phyloP scores from a whole-genome alignment of 1,140 invertebrate species.

The Octopus sinensis region DNA sequence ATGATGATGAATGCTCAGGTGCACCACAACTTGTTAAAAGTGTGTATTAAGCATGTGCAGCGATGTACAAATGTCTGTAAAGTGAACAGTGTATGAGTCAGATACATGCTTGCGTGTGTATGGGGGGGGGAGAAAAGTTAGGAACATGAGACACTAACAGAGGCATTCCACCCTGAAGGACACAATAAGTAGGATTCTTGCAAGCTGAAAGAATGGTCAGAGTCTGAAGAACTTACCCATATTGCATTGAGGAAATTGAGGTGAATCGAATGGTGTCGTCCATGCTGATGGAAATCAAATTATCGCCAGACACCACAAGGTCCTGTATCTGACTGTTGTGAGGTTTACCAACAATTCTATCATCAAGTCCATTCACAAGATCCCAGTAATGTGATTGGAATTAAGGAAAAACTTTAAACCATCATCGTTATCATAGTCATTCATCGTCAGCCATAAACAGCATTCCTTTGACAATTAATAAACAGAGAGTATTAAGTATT shows the following conservation, averaged over 20 bases:
- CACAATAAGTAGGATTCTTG: no score
- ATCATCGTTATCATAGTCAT: background rate
- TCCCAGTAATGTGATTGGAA: slow-evolving; percentile 70
- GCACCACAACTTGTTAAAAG: no score
- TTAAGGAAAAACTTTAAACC: slow-evolving; percentile 29
- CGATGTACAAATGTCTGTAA: no score
- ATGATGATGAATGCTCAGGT: no score
- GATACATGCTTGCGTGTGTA: no score
- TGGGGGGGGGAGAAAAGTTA: no score
- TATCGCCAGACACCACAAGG: slow-evolving; percentile 69
- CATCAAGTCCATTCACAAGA: slow-evolving; percentile 72
- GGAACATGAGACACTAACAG: no score
- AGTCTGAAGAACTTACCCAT: slow-evolving; percentile 58
- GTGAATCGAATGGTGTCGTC: slow-evolving; percentile 82
- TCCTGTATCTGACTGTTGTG: slow-evolving; percentile 94
- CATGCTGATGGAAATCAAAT: slow-evolving; percentile 82
- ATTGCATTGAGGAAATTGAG: slow-evolving; percentile 66
- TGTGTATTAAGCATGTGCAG: no score
- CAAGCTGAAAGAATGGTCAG: no score
- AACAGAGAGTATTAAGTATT: background rate
- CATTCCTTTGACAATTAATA: background rate
- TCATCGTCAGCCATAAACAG: background rate
- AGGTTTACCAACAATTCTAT: slow-evolving; percentile 74
- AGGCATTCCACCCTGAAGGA: no score
- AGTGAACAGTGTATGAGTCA: no score